Percentiles rank a stretch among this genome's conserved stretches.
phyloP scores from a whole-genome alignment of 2,113 vertebrate genomes.

The Sus scrofa region DNA sequence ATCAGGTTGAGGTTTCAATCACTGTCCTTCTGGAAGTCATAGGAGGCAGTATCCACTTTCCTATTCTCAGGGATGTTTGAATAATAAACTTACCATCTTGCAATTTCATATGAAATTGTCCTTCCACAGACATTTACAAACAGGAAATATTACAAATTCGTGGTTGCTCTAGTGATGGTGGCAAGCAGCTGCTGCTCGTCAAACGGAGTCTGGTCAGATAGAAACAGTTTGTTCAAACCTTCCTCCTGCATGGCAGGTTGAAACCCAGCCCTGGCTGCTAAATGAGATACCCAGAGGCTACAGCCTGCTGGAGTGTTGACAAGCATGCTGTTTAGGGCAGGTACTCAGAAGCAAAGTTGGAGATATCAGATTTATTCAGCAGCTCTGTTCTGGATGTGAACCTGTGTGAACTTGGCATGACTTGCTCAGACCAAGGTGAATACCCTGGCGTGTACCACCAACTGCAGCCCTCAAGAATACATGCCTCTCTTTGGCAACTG shows the following conservation, averaged over 20 bases:
- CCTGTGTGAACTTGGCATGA: background rate
- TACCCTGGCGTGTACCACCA: background rate
- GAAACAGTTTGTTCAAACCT: background rate
- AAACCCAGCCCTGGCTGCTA: background rate
- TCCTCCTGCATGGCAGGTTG: background rate
- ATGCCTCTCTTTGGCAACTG: background rate
- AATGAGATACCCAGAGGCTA: background rate
- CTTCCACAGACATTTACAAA: background rate
- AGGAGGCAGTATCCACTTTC: background rate
- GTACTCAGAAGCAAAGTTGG: background rate
- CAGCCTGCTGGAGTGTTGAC: background rate
- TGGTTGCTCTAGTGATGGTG: background rate
- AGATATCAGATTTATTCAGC: background rate
- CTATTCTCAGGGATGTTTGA: background rate
- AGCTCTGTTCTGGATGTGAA: background rate
- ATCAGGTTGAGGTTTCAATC: background rate
- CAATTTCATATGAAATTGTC: background rate
- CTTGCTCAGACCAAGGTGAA: background rate
- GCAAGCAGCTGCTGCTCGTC: background rate
- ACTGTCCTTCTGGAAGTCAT: background rate
- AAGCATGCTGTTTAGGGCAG: background rate
- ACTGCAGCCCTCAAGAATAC: background rate
- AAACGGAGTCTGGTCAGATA: rapidly evolving
- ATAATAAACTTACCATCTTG: background rate
- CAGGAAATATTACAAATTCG: background rate